A percentile compares a stretch with the other conserved stretches of the same genome.
phyloP scores from a whole-genome alignment of 1,140 invertebrate genomes.

The Ditylenchus dipsaci region DNA sequence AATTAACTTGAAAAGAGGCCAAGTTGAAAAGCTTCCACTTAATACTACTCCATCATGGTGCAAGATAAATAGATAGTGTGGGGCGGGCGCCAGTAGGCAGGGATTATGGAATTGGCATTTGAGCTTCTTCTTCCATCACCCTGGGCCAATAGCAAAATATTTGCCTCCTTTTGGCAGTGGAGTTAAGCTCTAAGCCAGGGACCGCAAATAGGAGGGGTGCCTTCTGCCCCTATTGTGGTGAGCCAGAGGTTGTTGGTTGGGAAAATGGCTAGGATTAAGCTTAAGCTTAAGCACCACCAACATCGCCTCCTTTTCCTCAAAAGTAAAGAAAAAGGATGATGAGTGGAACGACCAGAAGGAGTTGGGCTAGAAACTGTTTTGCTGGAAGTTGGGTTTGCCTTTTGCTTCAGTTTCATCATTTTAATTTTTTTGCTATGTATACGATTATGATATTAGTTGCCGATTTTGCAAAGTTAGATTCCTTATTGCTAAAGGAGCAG shows the following conservation, averaged over 20 bases:
- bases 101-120: slow-evolving; percentile 4
- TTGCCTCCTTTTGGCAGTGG: neutral
- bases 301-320: too few relatives aligned
- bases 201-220: neutral
- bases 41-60: neutral
- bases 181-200: slow-evolving; percentile 1
- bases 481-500: too few relatives aligned
- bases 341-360: too few relatives aligned
- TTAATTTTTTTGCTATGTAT: too few relatives aligned
- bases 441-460: too few relatives aligned
- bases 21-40: slow-evolving; percentile 1
- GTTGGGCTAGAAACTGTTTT: too few relatives aligned
- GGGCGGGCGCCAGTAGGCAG: neutral
- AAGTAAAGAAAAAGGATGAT: too few relatives aligned
- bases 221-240: neutral
- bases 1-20: too few relatives aligned
- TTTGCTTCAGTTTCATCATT: too few relatives aligned
- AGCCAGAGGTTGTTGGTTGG: neutral
- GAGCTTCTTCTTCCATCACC: neutral
- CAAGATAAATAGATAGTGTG: slow-evolving; percentile 3
- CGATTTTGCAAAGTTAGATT: too few relatives aligned
- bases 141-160: neutral
- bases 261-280: slow-evolving; percentile 5
- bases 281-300: slow-evolving; percentile 1
- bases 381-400: too few relatives aligned